Conservation (phyloP, 2,113 vertebrate genomes). For the Tylochromis polylepis region DNA sequence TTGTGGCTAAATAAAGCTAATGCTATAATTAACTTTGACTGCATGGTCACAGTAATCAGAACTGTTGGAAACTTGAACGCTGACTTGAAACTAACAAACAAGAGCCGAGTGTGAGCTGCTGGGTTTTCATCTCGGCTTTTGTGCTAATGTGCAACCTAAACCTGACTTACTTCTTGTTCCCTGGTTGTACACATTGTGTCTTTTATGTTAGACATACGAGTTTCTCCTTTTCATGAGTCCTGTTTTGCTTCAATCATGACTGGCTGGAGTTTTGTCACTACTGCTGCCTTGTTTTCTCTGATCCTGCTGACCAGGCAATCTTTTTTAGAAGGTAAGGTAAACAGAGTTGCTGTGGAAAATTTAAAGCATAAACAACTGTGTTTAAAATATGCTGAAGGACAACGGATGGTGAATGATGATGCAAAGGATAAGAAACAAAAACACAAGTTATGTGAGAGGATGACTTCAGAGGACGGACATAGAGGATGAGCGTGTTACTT, state of each 20-base stretch:
- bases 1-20: neutral
- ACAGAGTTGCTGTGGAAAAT: neutral
- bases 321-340: neutral
- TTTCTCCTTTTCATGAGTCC: neutral
- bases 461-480: neutral
- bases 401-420: fast-evolving
- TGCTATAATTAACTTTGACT: neutral
- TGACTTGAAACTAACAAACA: neutral
- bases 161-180: neutral
- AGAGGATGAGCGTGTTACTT: neutral
- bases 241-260: neutral
- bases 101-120: neutral
- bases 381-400: neutral
- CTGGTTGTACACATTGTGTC: neutral
- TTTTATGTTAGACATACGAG: neutral
- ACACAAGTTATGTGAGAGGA: neutral
- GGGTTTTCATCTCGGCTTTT: neutral
- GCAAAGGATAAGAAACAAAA: neutral
- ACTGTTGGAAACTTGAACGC: neutral
- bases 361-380: neutral
- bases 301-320: neutral
- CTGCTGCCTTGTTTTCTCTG: neutral
- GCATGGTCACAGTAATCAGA: neutral
- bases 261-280: neutral
- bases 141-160: neutral